Evolutionary conservation across 2,888 invertebrate genomes (phyloP).

Genomic region (Bellardia bayeri): DNA sequence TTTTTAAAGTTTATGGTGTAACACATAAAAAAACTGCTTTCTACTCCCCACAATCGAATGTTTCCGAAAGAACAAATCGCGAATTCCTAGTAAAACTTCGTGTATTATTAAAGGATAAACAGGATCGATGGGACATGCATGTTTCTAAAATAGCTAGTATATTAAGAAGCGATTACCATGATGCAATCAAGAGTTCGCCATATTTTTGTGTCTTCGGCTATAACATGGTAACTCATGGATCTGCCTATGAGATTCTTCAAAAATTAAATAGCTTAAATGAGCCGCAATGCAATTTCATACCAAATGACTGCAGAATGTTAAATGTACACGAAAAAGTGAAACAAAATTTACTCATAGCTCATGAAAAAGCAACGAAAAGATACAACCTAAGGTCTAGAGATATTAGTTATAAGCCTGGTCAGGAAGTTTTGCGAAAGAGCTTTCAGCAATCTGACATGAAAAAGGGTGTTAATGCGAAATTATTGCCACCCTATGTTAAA

Average conservation of each 20-base stretch:
- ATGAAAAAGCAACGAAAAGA: background rate
- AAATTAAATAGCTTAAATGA: background rate
- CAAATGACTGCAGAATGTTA: background rate
- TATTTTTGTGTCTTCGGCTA: background rate
- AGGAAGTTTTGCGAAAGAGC: background rate
- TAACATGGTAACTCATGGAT: conserved; percentile 15
- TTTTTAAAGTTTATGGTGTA: conserved; percentile 68
- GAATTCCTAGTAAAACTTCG: background rate
- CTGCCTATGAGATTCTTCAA: background rate
- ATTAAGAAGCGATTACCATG: conserved; percentile 4
- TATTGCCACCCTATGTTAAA: background rate
- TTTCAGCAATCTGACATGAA: background rate
- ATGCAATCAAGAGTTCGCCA: background rate
- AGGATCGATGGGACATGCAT: conserved; percentile 2
- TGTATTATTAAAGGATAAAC: background rate
- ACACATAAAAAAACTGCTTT: conserved; percentile 71
- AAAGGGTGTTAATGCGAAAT: background rate
- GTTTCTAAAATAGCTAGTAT: conserved; percentile 1
- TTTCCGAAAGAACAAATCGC: background rate
- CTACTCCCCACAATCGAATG: conserved; percentile 75
- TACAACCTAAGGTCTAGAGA: background rate
- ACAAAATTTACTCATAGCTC: background rate
- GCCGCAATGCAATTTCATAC: background rate
- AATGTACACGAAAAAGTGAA: conserved; percentile 1
- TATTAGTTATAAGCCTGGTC: background rate